Evolutionary conservation across 2,113 vertebrate genomes (phyloP).

Genomic region (Turdus rufiventris): DNA sequence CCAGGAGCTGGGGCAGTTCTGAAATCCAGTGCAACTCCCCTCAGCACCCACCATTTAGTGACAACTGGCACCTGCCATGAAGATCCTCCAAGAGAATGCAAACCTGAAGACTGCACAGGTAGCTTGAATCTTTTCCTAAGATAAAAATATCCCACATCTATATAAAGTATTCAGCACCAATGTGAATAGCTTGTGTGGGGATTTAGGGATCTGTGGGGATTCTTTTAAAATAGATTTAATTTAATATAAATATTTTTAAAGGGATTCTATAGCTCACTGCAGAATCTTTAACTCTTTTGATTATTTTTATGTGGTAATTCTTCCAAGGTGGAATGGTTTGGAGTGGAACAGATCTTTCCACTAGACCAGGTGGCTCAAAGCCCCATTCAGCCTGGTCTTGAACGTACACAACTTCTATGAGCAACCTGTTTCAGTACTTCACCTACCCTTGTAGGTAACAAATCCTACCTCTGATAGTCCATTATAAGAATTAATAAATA

Average conservation of each 20-base stretch:
- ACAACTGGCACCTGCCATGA: background rate
- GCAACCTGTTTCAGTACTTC: background rate
- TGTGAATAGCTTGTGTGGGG: background rate
- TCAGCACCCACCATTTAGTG: background rate
- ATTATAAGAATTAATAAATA: background rate
- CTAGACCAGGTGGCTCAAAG: background rate
- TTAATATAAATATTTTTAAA: background rate
- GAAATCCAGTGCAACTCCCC: fast-evolving
- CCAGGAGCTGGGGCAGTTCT: background rate
- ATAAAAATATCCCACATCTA: background rate
- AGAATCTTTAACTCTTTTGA: background rate
- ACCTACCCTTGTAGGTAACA: background rate
- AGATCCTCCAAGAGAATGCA: background rate
- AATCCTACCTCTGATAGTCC: background rate
- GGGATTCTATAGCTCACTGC: background rate
- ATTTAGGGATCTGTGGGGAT: background rate
- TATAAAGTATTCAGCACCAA: background rate
- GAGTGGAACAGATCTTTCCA: background rate
- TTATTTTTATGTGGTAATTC: background rate
- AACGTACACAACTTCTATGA: background rate
- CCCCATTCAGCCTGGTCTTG: background rate
- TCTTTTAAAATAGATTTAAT: background rate
- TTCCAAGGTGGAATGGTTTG: background rate
- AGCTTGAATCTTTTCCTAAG: background rate
- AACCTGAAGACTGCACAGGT: background rate